These are phyloP conservation scores for Megalopta genalis DNA, from an alignment of 1,140 invertebrate genomes.

Conservation along the genomic window DNA sequence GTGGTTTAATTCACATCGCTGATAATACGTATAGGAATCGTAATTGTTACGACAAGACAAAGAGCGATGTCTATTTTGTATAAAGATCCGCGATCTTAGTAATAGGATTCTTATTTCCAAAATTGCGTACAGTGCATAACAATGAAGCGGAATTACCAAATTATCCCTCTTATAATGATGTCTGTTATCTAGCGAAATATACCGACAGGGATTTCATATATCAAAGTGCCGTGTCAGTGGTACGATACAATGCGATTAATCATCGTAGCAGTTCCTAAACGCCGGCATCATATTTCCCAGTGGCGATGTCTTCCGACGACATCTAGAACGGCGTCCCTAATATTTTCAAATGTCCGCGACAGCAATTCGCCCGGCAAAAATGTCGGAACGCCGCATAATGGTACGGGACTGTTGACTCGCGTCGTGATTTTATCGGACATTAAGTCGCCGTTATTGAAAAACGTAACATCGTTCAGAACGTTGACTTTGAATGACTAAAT, in stretches of 20 bases:
- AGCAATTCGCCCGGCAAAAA: background rate
- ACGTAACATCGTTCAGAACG: slow-evolving; percentile 18
- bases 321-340: background rate
- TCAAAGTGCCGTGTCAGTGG: too few relatives aligned
- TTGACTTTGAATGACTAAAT: slow-evolving; percentile 39
- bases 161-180: too few relatives aligned
- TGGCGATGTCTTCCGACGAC: background rate
- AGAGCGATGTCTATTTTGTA: too few relatives aligned
- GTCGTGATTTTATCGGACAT: slow-evolving; percentile 10
- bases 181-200: too few relatives aligned
- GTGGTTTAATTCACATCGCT: too few relatives aligned
- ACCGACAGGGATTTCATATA: too few relatives aligned
- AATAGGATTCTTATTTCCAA: too few relatives aligned
- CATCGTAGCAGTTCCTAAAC: background rate
- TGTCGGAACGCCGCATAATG: background rate
- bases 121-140: too few relatives aligned
- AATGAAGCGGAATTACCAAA: too few relatives aligned
- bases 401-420: background rate
- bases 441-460: slow-evolving; percentile 24
- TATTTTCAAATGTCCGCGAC: background rate
- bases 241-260: background rate
- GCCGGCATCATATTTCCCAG: background rate
- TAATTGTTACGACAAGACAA: too few relatives aligned
- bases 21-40: too few relatives aligned
- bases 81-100: too few relatives aligned